Base-by-base conservation (phyloP, 2,113 vertebrate genomes). In the Siphamia tubifer region DNA sequence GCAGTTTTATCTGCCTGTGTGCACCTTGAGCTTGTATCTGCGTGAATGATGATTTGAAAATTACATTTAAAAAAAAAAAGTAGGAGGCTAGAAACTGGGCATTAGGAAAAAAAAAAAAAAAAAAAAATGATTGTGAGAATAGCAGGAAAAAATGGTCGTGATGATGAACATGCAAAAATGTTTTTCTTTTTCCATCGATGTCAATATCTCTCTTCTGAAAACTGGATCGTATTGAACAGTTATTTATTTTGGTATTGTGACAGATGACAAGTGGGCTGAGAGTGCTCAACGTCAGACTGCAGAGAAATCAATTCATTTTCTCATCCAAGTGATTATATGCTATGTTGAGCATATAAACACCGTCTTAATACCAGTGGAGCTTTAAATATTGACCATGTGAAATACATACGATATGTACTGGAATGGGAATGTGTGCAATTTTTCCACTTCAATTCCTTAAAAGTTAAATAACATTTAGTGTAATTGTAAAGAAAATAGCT, bases 11-110 rank as follows among this genome's bases (percentile, higher is more conserved):
- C 85, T 70, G 31, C 79, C 53, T 58, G 51, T 38, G 23, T 71
- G 79, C 80, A 89, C 84, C 87, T 90, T 86, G 82, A 34, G 69
- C 38, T 68, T n/a, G 1, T 17, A 77, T 84, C 51, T 63, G 61
- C 34, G 57, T 70, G 55, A 61, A 25, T 30, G 65, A 10, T 54
- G 34, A 57, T 71, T 70, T 31, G 8, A 21, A 62, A 54, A 48
- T 21, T 13, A 16, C 25, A 72, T 55, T 44, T 25, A 32, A 51
- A 51, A 39, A 45, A 32, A 51, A 51, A 39, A 45, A 19, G 12
- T 3, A n/a, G 21, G 12, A 44, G 4, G 56, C 20, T 11, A 21
- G n/a, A 9, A 57, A 34, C 6, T 27, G 55, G 8, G 53, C 1
- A 0, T 24, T 7, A 35, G 23, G 23, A 58, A 65, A 20, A 25